Conservation (phyloP, 2,797 vertebrate genomes). For the Sebastes matsubarae region DNA sequence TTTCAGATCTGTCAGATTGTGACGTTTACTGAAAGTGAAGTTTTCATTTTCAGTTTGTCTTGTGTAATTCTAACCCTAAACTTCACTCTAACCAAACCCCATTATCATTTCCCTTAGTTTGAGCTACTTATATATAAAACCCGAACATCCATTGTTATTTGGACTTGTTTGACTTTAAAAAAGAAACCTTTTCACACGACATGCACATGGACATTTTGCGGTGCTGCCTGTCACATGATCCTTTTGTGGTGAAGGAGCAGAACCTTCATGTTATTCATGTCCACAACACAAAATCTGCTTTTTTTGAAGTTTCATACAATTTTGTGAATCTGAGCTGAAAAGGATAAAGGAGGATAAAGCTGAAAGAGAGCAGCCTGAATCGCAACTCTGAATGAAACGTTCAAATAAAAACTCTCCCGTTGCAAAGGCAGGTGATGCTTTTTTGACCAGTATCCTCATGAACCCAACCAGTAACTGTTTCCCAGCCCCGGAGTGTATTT, state of each 20-base stretch:
- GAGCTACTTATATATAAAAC: not conserved
- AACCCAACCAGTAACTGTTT: conserved; percentile 36
- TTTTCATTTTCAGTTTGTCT: conserved; percentile 17
- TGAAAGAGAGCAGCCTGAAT: not conserved
- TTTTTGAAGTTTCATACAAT: not conserved
- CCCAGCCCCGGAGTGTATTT: conserved; percentile 60
- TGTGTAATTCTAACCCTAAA: not conserved
- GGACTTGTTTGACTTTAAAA: conserved; percentile 22
- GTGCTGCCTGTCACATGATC: not conserved
- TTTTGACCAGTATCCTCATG: conserved; percentile 34
- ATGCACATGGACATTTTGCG: not conserved
- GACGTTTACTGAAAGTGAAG: conserved; percentile 9
- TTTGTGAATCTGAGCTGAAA: not conserved
- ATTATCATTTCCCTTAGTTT: not conserved
- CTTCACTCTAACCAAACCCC: not conserved
- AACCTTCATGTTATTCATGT: not conserved
- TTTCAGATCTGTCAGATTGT: conserved; percentile 25
- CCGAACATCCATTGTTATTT: not conserved
- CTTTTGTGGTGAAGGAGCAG: not conserved
- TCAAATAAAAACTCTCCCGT: conserved; percentile 18
- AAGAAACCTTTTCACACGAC: not conserved
- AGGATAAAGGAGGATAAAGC: not conserved
- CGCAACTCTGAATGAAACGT: not conserved
- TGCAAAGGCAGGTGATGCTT: conserved; percentile 56
- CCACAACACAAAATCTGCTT: not conserved